Evolutionary conservation across 2,888 invertebrate species (phyloP), one percentile per base, ranked within the genome.

Genomic region (Beris chalybata): DNA sequence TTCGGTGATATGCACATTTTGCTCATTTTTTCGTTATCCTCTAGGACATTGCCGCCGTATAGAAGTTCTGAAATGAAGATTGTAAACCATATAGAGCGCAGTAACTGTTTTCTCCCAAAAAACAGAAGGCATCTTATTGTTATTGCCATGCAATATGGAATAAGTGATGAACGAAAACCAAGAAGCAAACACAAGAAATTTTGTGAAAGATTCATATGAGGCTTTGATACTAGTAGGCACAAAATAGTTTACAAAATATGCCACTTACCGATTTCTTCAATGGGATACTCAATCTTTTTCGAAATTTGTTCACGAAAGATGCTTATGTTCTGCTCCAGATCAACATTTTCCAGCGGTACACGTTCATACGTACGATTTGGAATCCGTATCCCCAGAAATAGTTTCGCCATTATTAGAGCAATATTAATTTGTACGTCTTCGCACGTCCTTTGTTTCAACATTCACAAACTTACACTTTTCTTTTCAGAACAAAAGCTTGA

Each of bases 1-100:
- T 85, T 85, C 67, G 81, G 79, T 71, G 82, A 82, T 1, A 85
- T 71, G 5, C 87, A 86, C 72, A 83, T 84, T 0, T 83, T 83
- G 47, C 83, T 80, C 67, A 89, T 74, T 9, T 83, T 81, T 44
- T 82, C 78, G 5, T 85, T 83, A 72, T 87, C 86, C 61, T 86
- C 83, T 53, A 91, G 76, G 44, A 86, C 78, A 67, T 83, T 79
- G 5, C 91, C 91, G 76, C 87, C 85, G 75, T 87, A 89, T 15
- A 88, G 81, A 12, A 65, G 43, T 52, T 65, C 65, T 65, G 48
- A 7, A 65, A 65, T 22, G n/a, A 32, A 7, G 7, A 32, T 32
- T n/a, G n/a, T n/a, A n/a, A n/a, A n/a, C n/a, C n/a, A n/a, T n/a
- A n/a, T n/a, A n/a, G n/a, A n/a, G n/a, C n/a, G n/a, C n/a, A n/a